Evolutionary conservation across 1,140 invertebrate species (phyloP), one percentile per base, ranked within the genome.

Genomic region (Rhopalosiphum padi): DNA sequence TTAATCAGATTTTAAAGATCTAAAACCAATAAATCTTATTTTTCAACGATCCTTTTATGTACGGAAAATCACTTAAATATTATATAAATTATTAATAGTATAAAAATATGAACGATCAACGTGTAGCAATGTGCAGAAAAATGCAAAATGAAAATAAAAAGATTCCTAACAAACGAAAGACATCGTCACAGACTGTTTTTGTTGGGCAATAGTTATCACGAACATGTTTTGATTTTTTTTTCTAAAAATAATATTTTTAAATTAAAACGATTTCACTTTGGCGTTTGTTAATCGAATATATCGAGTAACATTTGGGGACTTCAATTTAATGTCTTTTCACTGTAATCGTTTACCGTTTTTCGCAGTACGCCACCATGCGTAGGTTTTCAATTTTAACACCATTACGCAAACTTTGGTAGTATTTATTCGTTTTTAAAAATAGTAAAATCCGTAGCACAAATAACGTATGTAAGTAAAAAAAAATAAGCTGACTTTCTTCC

Each of bases 171-270:
- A 5, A 77, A n/a, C 60, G 2, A 77, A 15, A 68, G n/a, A 77
- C n/a, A 77, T 77, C 2, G 30, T 18, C 1, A 15, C 30, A 77
- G 60, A n/a, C n/a, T 30, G 55, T 68, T n/a, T 68, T 68, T 30
- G 60, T 77, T n/a, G 15, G 4, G n/a, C 15, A 2, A 51, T 77
- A 77, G 30, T 77, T 68, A 77, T 77, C 60, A 18, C 15, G 15
- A n/a, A 77, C n/a, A 77, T 77, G 60, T 77, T 77, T 77, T n/a
- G 15, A n/a, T 77, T n/a, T 77, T 77, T 68, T 60, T 77, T 77
- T 77, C n/a, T 77, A 21, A n/a, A n/a, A 2, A 11, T 6, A 11
- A 77, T 77, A n/a, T n/a, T 77, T 68, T n/a, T n/a, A 77, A 77
- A 77, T 77, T 77, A n/a, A 77, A 77, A 77, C 60, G 22, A 77